Conservation (phyloP, 1,140 invertebrate genomes). For the Pachypeltis micranthus region DNA sequence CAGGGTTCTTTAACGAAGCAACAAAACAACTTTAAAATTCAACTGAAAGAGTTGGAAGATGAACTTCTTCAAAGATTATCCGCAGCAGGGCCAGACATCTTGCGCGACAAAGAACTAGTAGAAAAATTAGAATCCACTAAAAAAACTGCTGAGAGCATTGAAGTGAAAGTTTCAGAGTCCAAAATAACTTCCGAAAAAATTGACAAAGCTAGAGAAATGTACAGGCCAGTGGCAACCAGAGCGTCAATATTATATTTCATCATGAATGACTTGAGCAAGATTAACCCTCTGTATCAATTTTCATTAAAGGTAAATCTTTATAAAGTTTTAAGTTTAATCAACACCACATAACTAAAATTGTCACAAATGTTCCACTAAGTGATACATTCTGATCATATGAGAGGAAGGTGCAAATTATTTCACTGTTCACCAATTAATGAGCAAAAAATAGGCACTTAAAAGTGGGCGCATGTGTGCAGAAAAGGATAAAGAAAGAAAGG, state of each 20-base stretch:
- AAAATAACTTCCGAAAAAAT: constrained; percentile 77
- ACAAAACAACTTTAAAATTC: constrained; percentile 91
- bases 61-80: constrained; percentile 73
- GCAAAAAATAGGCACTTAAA: no score
- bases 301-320: constrained; percentile 62
- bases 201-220: constrained; percentile 79
- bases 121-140: constrained; percentile 90
- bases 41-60: constrained; percentile 80
- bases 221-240: constrained; percentile 69
- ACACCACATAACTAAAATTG: no score
- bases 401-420: no score
- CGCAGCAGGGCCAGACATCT: constrained; percentile 77
- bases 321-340: no score
- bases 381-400: no score
- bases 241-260: constrained; percentile 91
- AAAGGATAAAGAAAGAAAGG: no score
- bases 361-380: no score
- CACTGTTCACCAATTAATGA: no score
- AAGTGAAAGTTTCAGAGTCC: constrained; percentile 71
- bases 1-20: constrained; percentile 68
- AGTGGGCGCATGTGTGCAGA: no score
- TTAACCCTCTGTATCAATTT: constrained; percentile 94
- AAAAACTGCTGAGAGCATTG: constrained; percentile 80
- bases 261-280: constrained; percentile 82
- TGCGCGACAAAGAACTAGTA: constrained; percentile 80